Evolutionary conservation across 2,113 vertebrate species (phyloP), one percentile per base, ranked within the genome.

Genomic region (Hippopotamus amphibius): DNA sequence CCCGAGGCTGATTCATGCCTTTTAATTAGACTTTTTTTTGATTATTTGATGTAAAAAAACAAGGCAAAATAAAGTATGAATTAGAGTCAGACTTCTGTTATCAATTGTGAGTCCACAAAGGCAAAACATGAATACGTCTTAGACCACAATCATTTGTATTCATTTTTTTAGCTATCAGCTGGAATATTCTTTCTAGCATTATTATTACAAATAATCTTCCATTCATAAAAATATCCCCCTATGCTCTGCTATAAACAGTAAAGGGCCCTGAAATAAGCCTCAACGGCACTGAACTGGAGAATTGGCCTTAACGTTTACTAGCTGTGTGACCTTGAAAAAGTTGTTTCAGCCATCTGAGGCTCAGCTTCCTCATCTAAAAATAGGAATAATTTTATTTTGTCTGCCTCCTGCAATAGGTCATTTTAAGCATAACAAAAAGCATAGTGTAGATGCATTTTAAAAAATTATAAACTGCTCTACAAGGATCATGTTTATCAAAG

Each of bases 251-350:
- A 3, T 11, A 59, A 82, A 53, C 11, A 22, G 22, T 6, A 50
- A 65, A 84, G 30, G 50, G 30, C 26, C 9, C 10, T 43, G 61
- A 68, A 53, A 53, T 65, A 16, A 21, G 65, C 22, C 74, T 53
- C 53, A 30, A 82, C 37, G 61, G 28, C 24, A 71, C 6, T 37
- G 37, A 59, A 41, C 2, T 33, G 26, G 79, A 61, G 22, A 72
- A 43, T 68, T 30, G 24, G 14, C 8, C 63, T 97, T 95, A 33
- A 77, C 30, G 41, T 28, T 77, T 12, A 65, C 17, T 63, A 59
- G 30, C 19, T 50, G 30, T 79, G 13, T 86, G 77, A 97, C 92
- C 86, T 96, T 96, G 96, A 98, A 24, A 95, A 96, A 71, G n/a
- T 63, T 85, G 41, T 63, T 72, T 88, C 61, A 74, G 80, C 90